Evolutionary conservation across 2,888 invertebrate genomes (phyloP).

Genomic region (Pammene aurita): DNA sequence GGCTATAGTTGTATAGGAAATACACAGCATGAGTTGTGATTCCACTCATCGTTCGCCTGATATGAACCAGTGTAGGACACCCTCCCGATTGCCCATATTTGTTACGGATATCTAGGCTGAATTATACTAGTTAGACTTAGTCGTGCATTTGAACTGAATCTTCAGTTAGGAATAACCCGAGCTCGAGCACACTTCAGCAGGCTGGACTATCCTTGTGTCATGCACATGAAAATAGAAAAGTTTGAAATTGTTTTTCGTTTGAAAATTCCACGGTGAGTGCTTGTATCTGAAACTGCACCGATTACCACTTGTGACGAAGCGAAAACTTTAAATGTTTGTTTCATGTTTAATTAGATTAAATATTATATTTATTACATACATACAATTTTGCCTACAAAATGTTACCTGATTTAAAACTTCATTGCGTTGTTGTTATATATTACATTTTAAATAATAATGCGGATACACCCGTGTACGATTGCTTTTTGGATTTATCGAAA

Average conservation of each 20-base stretch:
- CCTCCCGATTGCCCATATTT: not conserved
- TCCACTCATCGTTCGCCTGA: too few species aligned
- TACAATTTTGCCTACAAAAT: too few species aligned
- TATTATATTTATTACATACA: too few species aligned
- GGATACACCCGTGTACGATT: too few species aligned
- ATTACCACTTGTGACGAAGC: too few species aligned
- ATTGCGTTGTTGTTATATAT: too few species aligned
- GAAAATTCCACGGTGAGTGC: not conserved
- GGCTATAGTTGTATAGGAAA: not conserved
- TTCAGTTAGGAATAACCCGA: not conserved
- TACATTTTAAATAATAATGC: too few species aligned
- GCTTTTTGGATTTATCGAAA: too few species aligned
- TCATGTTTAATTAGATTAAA: too few species aligned
- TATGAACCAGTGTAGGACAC: not conserved
- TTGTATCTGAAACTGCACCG: not conserved
- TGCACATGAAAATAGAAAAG: constrained; percentile 16
- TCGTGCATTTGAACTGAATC: not conserved
- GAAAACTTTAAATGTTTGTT: too few species aligned
- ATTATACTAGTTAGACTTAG: not conserved
- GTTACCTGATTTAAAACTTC: too few species aligned
- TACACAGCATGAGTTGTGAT: not conserved
- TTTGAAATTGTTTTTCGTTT: constrained; percentile 2
- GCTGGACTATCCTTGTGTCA: constrained; percentile 7
- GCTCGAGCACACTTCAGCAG: constrained; percentile 41
- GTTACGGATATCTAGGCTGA: not conserved